Conservation (phyloP, 2,888 invertebrate genomes). For the Ichneumon xanthorius region DNA sequence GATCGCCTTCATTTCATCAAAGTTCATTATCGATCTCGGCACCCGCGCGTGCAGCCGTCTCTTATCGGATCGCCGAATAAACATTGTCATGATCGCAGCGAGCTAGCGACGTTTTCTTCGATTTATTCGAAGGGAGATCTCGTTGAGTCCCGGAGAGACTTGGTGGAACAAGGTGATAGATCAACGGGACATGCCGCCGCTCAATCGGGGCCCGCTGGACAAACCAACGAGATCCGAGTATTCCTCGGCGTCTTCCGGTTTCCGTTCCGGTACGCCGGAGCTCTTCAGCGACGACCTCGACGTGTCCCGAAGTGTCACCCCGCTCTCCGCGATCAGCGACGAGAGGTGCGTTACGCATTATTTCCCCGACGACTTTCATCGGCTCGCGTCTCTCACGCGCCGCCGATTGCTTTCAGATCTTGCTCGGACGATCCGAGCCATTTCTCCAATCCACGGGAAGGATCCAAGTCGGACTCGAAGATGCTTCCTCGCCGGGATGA, state of each 20-base stretch:
- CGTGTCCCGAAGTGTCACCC: constrained; percentile 57
- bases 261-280: constrained; percentile 61
- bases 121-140: constrained; percentile 66
- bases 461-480: constrained; percentile 70
- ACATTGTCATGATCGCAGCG: background rate
- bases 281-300: constrained; percentile 56
- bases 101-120: constrained; percentile 10
- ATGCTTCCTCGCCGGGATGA: constrained; percentile 50
- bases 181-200: constrained; percentile 70
- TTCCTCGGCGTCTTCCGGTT: constrained; percentile 69
- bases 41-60: no score
- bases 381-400: no score
- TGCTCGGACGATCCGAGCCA: constrained; percentile 32
- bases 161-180: constrained; percentile 71
- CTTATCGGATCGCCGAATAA: background rate
- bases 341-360: constrained; percentile 54
- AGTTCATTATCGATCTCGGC: constrained; percentile 59
- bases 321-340: constrained; percentile 49
- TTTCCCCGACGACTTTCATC: background rate
- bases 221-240: constrained; percentile 71
- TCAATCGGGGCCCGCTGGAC: constrained; percentile 49
- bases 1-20: constrained; percentile 67
- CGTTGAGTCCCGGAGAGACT: constrained; percentile 60
- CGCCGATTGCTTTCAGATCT: constrained; percentile 53
- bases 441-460: constrained; percentile 46